Conservation (phyloP, 2,113 vertebrate species). For the Mormyrus lacerda region DNA sequence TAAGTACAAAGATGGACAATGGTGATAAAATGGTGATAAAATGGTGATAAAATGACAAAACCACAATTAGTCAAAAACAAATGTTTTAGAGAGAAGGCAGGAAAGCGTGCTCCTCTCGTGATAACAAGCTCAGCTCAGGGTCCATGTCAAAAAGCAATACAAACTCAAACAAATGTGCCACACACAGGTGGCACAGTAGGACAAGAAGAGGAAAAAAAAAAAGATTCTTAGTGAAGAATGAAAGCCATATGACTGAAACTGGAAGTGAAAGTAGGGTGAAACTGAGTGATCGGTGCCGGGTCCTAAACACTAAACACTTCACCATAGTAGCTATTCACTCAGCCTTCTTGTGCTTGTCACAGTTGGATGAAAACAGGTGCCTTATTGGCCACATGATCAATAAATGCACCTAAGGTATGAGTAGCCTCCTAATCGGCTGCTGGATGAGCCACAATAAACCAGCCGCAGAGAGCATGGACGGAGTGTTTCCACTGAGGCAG, state of each 20-base stretch:
- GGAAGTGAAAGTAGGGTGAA: background rate
- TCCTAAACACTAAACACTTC: background rate
- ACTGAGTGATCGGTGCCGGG: background rate
- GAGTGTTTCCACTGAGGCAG: background rate
- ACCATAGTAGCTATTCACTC: background rate
- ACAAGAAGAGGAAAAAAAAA: background rate
- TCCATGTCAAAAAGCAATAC: background rate
- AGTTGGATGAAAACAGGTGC: conserved; percentile 88
- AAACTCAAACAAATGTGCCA: background rate
- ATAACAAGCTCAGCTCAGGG: background rate
- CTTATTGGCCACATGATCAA: conserved; percentile 71
- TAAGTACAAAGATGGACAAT: background rate
- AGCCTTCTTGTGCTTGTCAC: conserved; percentile 13
- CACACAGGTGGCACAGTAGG: background rate
- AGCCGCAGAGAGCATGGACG: too few relatives aligned
- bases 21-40: background rate
- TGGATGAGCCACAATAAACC: background rate
- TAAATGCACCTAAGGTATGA: background rate
- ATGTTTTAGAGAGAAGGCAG: background rate
- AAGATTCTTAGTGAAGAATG: background rate
- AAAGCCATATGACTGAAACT: background rate
- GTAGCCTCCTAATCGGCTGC: background rate
- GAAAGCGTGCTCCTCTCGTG: background rate
- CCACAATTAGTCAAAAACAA: background rate
- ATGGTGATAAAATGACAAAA: background rate